A percentile compares a stretch with the other conserved stretches of the same genome.
Evolutionary conservation across 2,113 vertebrate species (phyloP).

Genomic region (Eurypyga helias): DNA sequence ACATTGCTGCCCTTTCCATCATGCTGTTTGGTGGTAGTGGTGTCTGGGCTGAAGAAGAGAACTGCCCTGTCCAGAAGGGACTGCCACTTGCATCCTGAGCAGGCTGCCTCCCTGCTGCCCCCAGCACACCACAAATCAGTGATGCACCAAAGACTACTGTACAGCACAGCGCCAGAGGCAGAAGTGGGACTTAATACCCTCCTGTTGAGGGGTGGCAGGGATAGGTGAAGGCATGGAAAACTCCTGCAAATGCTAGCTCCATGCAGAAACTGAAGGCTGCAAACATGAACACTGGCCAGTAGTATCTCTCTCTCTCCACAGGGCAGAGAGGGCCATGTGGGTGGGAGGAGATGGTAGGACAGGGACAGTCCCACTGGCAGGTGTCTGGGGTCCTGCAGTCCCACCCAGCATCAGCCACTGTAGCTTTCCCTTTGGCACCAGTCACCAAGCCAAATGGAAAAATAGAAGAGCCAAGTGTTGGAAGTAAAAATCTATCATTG

Average conservation of each 20-base stretch:
- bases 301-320: background rate
- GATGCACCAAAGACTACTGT: rapidly evolving
- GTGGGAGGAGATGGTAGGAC: background rate
- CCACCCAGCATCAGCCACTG: background rate
- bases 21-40: background rate
- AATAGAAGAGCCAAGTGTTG: background rate
- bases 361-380: rapidly evolving
- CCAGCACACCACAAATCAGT: background rate
- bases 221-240: background rate
- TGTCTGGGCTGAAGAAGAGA: too few relatives aligned
- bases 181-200: background rate
- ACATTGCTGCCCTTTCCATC: background rate
- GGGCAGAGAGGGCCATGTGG: background rate
- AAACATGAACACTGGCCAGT: rapidly evolving
- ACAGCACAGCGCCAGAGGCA: background rate
- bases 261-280: background rate
- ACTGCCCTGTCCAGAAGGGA: background rate
- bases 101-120: background rate
- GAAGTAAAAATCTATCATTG: background rate
- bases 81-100: background rate
- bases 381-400: background rate
- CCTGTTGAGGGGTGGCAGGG: background rate
- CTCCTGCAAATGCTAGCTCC: background rate
- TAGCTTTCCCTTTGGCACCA: background rate
- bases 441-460: background rate